These are phyloP conservation scores for Zosterops pallidus DNA, from an alignment of 2,113 vertebrate genomes.

Conservation along the genomic window DNA sequence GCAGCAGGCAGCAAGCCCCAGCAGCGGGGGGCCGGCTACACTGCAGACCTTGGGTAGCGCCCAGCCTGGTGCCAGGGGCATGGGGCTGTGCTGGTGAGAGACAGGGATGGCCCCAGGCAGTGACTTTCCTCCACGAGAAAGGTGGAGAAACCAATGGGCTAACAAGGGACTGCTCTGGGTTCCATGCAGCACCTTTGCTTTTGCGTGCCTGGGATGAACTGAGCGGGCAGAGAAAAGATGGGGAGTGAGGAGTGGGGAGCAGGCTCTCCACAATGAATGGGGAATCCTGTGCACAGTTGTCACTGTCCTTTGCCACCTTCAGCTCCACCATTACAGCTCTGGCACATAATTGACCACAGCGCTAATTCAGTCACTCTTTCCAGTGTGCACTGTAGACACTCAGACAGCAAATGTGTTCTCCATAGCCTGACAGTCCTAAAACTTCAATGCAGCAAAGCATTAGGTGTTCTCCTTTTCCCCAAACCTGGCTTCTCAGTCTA, in stretches of 20 bases:
- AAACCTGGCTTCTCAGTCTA: neutral
- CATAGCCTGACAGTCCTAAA: neutral
- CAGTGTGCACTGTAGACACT: accelerated
- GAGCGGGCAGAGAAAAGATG: neutral
- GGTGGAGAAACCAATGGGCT: neutral
- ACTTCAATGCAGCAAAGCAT: neutral
- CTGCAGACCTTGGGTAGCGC: neutral
- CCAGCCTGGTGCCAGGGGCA: conserved; percentile 7
- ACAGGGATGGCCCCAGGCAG: neutral
- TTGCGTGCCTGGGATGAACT: accelerated
- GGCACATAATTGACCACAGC: neutral
- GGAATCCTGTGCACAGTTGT: neutral
- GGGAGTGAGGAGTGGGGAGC: accelerated
- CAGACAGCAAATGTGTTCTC: neutral
- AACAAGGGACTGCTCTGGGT: neutral
- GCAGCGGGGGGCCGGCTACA: conserved; percentile 53
- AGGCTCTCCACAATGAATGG: neutral
- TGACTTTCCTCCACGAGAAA: neutral
- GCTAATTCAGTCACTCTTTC: neutral
- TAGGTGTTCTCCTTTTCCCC: accelerated
- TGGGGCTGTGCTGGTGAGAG: neutral
- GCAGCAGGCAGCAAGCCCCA: conserved; percentile 74
- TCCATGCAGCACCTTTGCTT: neutral
- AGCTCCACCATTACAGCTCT: neutral
- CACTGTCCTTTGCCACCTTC: neutral